Evolutionary conservation across 23 tunicate genomes (phyloP).

Genomic region (Diplosoma virens): DNA sequence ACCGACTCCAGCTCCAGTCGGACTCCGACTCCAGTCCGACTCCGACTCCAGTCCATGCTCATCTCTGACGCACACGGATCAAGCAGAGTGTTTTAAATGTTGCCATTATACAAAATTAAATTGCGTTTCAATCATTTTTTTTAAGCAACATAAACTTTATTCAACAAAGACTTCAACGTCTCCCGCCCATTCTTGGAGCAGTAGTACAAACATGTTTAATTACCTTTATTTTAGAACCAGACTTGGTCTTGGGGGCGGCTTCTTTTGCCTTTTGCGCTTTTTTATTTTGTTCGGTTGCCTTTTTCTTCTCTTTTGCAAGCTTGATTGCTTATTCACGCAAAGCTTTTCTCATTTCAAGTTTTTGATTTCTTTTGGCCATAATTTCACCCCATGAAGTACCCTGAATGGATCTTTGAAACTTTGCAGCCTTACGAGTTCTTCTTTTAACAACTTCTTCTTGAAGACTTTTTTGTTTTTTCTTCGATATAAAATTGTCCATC

Average conservation of each 20-base stretch:
- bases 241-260: not conserved
- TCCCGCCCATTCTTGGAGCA: slow-evolving; percentile 76
- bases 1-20: too few relatives aligned
- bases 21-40: too few relatives aligned
- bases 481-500: slow-evolving; percentile 93
- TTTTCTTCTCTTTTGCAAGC: slow-evolving; percentile 90
- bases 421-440: slow-evolving; percentile 71
- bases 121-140: too few relatives aligned
- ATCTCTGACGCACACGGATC: too few relatives aligned
- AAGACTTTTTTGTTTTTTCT: slow-evolving; percentile 90
- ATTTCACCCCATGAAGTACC: slow-evolving; percentile 95
- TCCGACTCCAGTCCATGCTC: too few relatives aligned
- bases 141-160: too few relatives aligned
- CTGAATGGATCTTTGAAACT: slow-evolving; percentile 66
- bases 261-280: slow-evolving; percentile 34
- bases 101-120: too few relatives aligned
- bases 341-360: slow-evolving; percentile 92
- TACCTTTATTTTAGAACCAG: slow-evolving; percentile 38
- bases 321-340: slow-evolving; percentile 79
- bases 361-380: slow-evolving; percentile 89
- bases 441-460: slow-evolving; percentile 83
- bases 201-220: slow-evolving; percentile 41
- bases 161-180: too few relatives aligned
- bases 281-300: slow-evolving; percentile 56
- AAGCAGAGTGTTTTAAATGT: too few relatives aligned